phyloP scores from a whole-genome alignment of 1,140 invertebrate species.

The Rhopalosiphum maidis region DNA sequence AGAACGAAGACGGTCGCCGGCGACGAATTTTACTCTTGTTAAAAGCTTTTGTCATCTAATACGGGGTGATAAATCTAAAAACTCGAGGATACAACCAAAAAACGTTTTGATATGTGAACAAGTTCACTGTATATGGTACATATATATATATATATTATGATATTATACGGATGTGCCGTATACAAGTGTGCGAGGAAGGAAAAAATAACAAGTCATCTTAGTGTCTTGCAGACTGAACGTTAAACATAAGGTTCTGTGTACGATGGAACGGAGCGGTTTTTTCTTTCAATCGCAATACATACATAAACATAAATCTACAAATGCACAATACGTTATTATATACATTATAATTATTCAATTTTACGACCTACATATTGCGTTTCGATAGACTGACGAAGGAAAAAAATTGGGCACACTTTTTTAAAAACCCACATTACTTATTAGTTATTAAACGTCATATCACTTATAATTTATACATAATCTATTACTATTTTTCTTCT shows the following conservation, averaged over 20 bases:
- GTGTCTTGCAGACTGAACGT: background rate
- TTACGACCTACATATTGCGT: too few relatives aligned
- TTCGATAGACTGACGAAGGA: too few relatives aligned
- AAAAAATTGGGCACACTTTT: too few relatives aligned
- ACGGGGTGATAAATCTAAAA: conserved; percentile 14
- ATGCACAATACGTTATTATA: background rate
- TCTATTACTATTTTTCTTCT: background rate
- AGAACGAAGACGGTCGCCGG: background rate
- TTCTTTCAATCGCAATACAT: background rate
- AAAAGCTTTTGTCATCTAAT: conserved; percentile 38
- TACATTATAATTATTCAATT: too few relatives aligned
- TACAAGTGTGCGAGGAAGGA: background rate
- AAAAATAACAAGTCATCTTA: background rate
- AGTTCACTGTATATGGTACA: background rate
- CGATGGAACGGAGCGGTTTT: background rate
- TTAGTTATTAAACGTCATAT: background rate
- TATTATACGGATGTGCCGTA: background rate
- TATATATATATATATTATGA: background rate
- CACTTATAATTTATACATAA: background rate
- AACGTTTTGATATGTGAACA: background rate
- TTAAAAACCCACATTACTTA: too few relatives aligned
- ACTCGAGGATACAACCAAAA: background rate
- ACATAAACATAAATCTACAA: background rate
- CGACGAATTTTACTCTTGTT: conserved; percentile 1
- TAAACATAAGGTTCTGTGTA: background rate